These are phyloP conservation scores for Spea hammondii DNA, from an alignment of 2,797 vertebrate genomes.

Conservation along the genomic window DNA sequence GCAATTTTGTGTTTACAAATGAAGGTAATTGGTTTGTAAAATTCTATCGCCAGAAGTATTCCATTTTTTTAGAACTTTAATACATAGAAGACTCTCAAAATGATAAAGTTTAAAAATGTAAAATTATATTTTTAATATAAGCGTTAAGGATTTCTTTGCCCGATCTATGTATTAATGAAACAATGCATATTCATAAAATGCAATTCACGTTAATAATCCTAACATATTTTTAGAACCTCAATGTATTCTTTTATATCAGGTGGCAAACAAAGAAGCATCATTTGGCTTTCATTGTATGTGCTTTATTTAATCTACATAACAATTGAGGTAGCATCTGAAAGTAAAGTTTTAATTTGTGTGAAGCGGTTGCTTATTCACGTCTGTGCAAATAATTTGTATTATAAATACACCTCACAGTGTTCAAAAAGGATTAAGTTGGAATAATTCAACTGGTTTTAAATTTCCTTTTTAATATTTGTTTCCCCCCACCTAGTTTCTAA, in stretches of 20 bases:
- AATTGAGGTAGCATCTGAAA: slow-evolving; percentile 69
- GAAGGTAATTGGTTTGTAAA: slow-evolving; percentile 59
- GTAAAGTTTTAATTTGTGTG: slow-evolving; percentile 72
- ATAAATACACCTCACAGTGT: slow-evolving; percentile 64
- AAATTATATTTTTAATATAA: slow-evolving; percentile 17
- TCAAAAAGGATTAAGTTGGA: slow-evolving; percentile 69
- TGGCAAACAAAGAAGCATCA: slow-evolving; percentile 39
- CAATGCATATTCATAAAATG: slow-evolving; percentile 34
- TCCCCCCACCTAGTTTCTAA: slow-evolving; percentile 59
- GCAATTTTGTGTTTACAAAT: slow-evolving; percentile 61
- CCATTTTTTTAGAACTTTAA: no score
- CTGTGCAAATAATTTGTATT: slow-evolving; percentile 65
- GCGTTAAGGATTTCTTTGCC: background rate
- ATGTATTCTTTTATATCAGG: slow-evolving; percentile 37
- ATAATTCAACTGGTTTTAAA: slow-evolving; percentile 70
- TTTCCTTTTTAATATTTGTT: slow-evolving; percentile 67
- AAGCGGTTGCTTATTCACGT: slow-evolving; percentile 64
- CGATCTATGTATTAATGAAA: slow-evolving; percentile 20
- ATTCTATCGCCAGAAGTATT: slow-evolving; percentile 34
- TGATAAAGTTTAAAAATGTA: no score
- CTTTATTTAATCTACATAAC: slow-evolving; percentile 63
- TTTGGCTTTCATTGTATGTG: slow-evolving; percentile 43
- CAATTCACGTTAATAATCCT: slow-evolving; percentile 47
- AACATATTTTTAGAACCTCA: slow-evolving; percentile 48
- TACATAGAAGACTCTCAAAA: no score